Evolutionary conservation across 2,888 invertebrate species (phyloP).

Genomic region (Scaptomyza polygonia): DNA sequence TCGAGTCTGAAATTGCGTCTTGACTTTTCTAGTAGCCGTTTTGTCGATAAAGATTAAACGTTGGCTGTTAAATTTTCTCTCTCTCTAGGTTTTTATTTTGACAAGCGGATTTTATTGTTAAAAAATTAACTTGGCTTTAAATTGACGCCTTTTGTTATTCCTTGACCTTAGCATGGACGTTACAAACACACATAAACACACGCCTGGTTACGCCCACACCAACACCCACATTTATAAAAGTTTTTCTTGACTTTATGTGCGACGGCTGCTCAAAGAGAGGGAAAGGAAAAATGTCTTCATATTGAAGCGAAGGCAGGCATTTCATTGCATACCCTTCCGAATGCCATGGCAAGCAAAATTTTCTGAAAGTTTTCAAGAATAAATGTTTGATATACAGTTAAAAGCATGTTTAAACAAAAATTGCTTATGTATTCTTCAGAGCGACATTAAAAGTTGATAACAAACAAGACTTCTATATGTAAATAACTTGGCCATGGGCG

Average conservation of each 20-base stretch:
- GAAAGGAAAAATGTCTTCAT: slow-evolving; percentile 50
- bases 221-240: slow-evolving; percentile 57
- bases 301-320: slow-evolving; percentile 41
- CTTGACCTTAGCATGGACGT: slow-evolving; percentile 59
- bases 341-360: slow-evolving; percentile 31
- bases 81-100: slow-evolving; percentile 20
- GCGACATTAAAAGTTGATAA: slow-evolving; percentile 60
- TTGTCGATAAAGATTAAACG: slow-evolving; percentile 76
- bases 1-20: slow-evolving; percentile 33
- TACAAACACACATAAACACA: slow-evolving; percentile 14
- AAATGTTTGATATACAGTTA: slow-evolving; percentile 41
- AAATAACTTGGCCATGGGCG: slow-evolving; percentile 37
- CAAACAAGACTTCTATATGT: slow-evolving; percentile 39
- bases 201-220: slow-evolving; percentile 14
- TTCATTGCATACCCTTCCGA: slow-evolving; percentile 46
- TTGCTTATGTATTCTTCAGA: slow-evolving; percentile 36
- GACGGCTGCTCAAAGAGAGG: slow-evolving; percentile 5
- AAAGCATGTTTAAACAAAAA: slow-evolving; percentile 9
- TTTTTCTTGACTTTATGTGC: slow-evolving; percentile 27
- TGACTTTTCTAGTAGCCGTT: slow-evolving; percentile 20
- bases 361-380: slow-evolving; percentile 38
- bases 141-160: slow-evolving; percentile 79
- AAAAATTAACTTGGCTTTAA: slow-evolving; percentile 77
- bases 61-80: slow-evolving; percentile 66
- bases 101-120: slow-evolving; percentile 75